Evolutionary conservation across 2,113 vertebrate genomes (phyloP).

Genomic region (Leucopsar rothschildi): DNA sequence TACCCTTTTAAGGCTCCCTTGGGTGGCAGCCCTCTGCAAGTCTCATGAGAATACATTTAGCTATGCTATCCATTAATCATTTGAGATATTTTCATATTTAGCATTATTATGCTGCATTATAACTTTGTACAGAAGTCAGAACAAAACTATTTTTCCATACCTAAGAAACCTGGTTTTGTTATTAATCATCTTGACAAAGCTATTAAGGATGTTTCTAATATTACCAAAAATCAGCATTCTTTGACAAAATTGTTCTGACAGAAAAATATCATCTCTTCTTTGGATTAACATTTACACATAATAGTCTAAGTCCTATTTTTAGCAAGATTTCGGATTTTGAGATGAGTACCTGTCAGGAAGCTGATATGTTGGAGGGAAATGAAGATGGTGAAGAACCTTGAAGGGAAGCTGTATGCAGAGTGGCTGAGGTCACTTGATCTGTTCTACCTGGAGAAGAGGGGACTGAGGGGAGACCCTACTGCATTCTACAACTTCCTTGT

Average conservation of each 20-base stretch:
- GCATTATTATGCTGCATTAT: neutral
- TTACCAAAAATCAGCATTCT: neutral
- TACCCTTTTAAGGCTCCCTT: neutral
- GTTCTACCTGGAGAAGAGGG: neutral
- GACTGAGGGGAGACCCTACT: neutral
- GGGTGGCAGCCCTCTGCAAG: neutral
- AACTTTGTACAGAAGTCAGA: neutral
- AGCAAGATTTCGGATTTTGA: neutral
- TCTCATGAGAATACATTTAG: neutral
- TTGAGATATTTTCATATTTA: neutral
- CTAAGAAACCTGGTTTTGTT: neutral
- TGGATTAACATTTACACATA: neutral
- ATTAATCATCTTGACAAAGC: conserved; percentile 52
- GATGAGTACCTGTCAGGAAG: neutral
- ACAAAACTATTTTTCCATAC: neutral
- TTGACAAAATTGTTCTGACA: neutral
- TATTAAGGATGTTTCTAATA: conserved; percentile 22
- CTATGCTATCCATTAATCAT: neutral
- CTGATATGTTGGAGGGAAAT: rapidly evolving
- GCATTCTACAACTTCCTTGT: neutral
- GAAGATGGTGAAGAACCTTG: neutral
- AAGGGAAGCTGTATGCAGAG: neutral
- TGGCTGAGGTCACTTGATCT: neutral
- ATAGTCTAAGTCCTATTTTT: neutral
- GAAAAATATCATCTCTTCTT: neutral